Conservation (phyloP, 2,888 invertebrate species). For the Drosophila pseudotakahashii region DNA sequence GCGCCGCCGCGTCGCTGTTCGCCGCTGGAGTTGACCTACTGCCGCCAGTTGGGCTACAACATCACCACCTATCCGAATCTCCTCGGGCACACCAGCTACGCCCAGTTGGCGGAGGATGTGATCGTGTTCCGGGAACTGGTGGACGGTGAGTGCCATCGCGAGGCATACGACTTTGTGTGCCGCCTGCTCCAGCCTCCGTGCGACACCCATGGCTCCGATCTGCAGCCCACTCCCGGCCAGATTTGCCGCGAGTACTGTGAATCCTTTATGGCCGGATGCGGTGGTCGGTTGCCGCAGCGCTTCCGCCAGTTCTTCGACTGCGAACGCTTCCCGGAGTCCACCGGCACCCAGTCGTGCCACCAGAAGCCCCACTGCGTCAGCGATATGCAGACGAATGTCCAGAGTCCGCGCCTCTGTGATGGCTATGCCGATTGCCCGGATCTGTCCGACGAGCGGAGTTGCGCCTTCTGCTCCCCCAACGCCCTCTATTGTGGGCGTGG, state of each 20-base stretch:
- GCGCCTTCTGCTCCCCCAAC: constrained; percentile 90
- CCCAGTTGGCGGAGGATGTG: constrained; percentile 90
- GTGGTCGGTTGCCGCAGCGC: constrained; percentile 89
- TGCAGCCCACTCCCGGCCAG: constrained; percentile 81
- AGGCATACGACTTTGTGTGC: constrained; percentile 95
- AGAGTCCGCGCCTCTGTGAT: constrained; percentile 92
- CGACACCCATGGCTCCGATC: constrained; percentile 87
- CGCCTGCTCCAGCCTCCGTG: constrained; percentile 94
- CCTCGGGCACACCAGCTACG: constrained; percentile 86
- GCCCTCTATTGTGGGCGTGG: constrained; percentile 92
- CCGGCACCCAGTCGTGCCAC: constrained; percentile 89
- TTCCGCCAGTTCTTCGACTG: constrained; percentile 91
- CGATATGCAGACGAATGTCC: constrained; percentile 89
- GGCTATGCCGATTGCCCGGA: constrained; percentile 94
- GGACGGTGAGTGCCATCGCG: constrained; percentile 94
- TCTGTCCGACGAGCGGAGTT: constrained; percentile 91
- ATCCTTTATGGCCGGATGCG: constrained; percentile 93
- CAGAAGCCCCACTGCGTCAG: constrained; percentile 93
- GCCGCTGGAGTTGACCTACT: constrained; percentile 88
- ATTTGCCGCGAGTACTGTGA: constrained; percentile 92
- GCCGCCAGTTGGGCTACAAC: constrained; percentile 90
- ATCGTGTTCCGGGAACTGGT: constrained; percentile 94
- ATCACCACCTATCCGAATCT: constrained; percentile 92
- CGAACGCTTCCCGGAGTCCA: constrained; percentile 91
- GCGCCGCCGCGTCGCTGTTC: constrained; percentile 89